Evolutionary conservation across 2,888 invertebrate genomes (phyloP).

Genomic region (Pristionchus entomophagus): DNA sequence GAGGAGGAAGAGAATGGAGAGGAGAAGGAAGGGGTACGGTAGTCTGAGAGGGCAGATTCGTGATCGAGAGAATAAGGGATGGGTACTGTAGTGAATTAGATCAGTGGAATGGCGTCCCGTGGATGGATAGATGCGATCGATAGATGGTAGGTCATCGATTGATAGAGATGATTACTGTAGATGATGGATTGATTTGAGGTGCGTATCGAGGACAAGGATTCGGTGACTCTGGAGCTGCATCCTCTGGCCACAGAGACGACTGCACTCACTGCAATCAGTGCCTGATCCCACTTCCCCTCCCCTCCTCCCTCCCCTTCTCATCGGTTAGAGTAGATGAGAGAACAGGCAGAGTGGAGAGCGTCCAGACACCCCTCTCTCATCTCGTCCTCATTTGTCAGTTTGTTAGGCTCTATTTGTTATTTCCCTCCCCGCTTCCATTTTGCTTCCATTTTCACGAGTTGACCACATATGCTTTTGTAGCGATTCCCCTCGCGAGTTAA

Average conservation of each 20-base stretch:
- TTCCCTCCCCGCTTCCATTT: not conserved
- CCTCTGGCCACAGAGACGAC: slow-evolving; percentile 35
- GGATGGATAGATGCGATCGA: not conserved
- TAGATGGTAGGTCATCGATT: not conserved
- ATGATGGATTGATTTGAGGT: not conserved
- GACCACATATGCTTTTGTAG: not conserved
- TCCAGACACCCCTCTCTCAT: not conserved
- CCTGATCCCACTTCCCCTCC: not conserved
- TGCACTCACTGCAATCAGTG: not conserved
- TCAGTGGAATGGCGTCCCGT: too few relatives aligned
- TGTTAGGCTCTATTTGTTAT: not conserved
- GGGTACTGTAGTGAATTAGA: not conserved
- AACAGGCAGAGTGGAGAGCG: not conserved
- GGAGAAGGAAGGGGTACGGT: slow-evolving; percentile 10
- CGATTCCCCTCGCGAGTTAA: not conserved
- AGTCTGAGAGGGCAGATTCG: not conserved
- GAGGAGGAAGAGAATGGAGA: slow-evolving; percentile 11
- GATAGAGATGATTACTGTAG: not conserved
- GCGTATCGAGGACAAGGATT: not conserved
- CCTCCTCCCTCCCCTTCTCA: not conserved
- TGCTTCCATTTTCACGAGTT: not conserved
- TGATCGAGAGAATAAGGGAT: not conserved
- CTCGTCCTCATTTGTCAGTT: not conserved
- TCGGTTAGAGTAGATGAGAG: not conserved
- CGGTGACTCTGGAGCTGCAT: not conserved